Base-by-base conservation (phyloP, 2,888 invertebrate species). In the Eupithecia tripunctaria region DNA sequence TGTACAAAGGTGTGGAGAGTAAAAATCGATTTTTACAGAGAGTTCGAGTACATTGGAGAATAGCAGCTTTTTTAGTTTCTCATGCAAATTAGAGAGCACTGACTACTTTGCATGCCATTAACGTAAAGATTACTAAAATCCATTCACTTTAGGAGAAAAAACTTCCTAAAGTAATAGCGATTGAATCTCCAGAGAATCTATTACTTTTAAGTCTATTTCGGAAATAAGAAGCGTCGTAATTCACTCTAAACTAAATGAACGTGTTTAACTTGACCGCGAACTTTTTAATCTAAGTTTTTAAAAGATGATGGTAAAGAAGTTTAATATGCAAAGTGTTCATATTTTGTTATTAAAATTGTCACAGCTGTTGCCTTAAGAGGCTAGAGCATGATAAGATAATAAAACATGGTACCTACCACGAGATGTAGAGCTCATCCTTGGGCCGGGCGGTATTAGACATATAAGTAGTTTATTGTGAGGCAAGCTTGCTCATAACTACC, bases 401-500 rank as follows among this genome's bases (percentile, higher is more conserved):
- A 75, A 72, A 72, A 72, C 70, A 72, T 36, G 62, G 32, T 70
- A 72, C 64, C 60, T 32, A 72, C 62, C 75, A 70, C 56, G 68
- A 70, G 72, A 76, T 71, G 73, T 72, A 76, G 78, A 76, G 82
- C 82, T 82, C 83, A 85, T 85, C 86, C 84, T 81, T 83, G 86
- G 85, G 82, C 86, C 86, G 72, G 41, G 82, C 86, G 84, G 85
- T 89, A 91, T 91, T 90, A 90, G 88, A 88, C 87, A 86, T 88
- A 88, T 88, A 89, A 90, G 89, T 88, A 89, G 90, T 91, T 91
- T 92, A 93, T 92, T 91, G 89, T 89, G 86, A 82, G 88, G 87
- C 89, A 85, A 88, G 85, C 87, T 86, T 86, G 87, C 89, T 90
- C 91, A 89, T 91, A 92, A 91, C 91, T 93, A 90, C 90, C 92